Evolutionary conservation across 2,888 invertebrate genomes (phyloP).

Genomic region (Lasioglossum figueresi): DNA sequence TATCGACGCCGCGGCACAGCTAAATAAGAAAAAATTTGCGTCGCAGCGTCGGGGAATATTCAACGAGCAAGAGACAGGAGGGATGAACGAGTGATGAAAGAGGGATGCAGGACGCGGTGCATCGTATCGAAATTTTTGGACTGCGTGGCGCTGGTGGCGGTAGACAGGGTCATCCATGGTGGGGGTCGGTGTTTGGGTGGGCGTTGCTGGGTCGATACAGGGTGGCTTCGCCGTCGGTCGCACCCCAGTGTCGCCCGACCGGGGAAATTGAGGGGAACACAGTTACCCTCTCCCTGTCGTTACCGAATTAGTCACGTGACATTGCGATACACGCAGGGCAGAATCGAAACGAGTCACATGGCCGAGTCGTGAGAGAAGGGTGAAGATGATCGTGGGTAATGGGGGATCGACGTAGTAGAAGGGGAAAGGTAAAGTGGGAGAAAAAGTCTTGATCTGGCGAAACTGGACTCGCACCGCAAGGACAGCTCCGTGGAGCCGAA

Average conservation of each 20-base stretch:
- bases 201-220: conserved; percentile 81
- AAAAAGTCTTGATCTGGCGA: no score
- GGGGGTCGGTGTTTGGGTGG: conserved; percentile 73
- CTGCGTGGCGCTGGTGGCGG: conserved; percentile 42
- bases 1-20: background rate
- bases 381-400: no score
- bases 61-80: background rate
- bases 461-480: conserved; percentile 54
- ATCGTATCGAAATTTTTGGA: conserved; percentile 63
- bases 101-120: conserved; percentile 10
- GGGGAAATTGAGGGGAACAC: no score
- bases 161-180: conserved; percentile 67
- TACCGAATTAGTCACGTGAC: no score
- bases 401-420: no score
- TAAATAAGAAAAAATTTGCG: background rate
- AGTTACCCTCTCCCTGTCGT: no score
- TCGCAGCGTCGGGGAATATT: background rate
- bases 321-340: no score
- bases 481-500: conserved; percentile 67
- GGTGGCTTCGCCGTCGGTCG: conserved; percentile 74
- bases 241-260: background rate
- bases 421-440: no score
- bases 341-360: no score
- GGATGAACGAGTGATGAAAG: background rate
- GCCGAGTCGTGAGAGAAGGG: no score